Evolutionary conservation across 2,888 invertebrate genomes (phyloP), one percentile per base, ranked within the genome.

Genomic region (Machimus rusticus): DNA sequence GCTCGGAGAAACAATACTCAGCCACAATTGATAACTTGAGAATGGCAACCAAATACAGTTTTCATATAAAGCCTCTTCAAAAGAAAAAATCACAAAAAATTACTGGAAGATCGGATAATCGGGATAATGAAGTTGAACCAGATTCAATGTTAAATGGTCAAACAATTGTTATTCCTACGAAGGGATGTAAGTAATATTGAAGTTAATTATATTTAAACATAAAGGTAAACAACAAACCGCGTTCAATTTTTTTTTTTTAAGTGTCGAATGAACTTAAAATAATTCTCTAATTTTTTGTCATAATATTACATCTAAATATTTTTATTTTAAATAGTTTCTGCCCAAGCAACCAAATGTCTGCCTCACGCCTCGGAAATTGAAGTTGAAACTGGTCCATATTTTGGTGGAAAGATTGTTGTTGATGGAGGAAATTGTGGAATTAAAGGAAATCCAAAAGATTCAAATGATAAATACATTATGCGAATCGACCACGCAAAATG

Each of bases 41-140:
- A 87, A 96, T 97, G 96, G 96, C 96, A 82, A 97, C 97, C 79
- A 96, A 95, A 66, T 97, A 97, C 91, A 96, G 96, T 81, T 96
- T 97, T 91, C 95, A 96, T 93, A 95, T 97, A 43, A 94, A 95
- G 81, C 94, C 95, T 0, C 93, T 93, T 90, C 92, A 94, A 77
- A 94, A 94, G 89, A 93, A 93, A 23, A 93, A 94, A 87, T 93
- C 94, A 89, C 92, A 94, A 88, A 91, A 91, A 90, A 91, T 91
- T 89, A 90, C 90, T 86, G 92, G 92, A 78, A 90, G 92, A 79
- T 92, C 91, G 0, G 93, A 94, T 86, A 91, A 93, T 28, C 92
- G 93, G 88, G 93, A 91, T 16, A 92, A 92, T 86, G 92, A 92
- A 89, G 90, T 92, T 76, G 92, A 92, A 86, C 90, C 91, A 86